These are phyloP conservation scores for Musca vetustissima DNA, from an alignment of 1,140 invertebrate species.

Conservation along the genomic window DNA sequence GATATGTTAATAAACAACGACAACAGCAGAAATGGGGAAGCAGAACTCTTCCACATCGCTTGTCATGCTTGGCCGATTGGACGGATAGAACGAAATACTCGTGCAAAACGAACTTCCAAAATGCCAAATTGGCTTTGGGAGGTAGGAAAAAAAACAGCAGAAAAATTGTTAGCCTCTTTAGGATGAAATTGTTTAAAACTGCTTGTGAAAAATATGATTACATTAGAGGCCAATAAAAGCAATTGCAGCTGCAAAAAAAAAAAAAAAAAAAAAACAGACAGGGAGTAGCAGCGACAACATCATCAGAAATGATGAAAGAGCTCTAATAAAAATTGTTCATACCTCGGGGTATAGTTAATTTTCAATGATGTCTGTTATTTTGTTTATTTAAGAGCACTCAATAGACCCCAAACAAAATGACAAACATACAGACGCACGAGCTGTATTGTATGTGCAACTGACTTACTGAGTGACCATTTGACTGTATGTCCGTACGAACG, in stretches of 20 bases:
- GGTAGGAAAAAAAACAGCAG: background rate
- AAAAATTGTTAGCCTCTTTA: background rate
- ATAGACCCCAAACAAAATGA: background rate
- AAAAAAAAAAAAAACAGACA: too few species aligned
- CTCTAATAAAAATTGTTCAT: background rate
- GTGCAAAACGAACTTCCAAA: too few species aligned
- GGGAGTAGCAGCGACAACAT: too few species aligned
- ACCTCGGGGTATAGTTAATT: conserved; percentile 14
- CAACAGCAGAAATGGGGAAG: background rate
- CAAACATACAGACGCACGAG: too few species aligned
- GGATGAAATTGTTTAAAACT: background rate
- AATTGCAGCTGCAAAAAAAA: background rate
- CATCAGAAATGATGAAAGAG: background rate
- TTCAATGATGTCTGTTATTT: conserved; percentile 6
- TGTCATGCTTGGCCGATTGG: too few species aligned
- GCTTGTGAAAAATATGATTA: conserved; percentile 5
- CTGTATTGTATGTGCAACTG: too few species aligned
- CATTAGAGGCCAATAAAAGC: conserved; percentile 13
- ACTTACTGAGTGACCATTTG: too few species aligned
- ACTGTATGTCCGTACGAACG: too few species aligned
- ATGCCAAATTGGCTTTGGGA: background rate
- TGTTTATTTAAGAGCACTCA: conserved; percentile 18
- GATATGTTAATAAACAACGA: conserved; percentile 5
- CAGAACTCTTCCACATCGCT: too few species aligned
- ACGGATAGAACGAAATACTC: too few species aligned